Base-by-base conservation (phyloP, 2,113 vertebrate species). In the Ahaetulla prasina region DNA sequence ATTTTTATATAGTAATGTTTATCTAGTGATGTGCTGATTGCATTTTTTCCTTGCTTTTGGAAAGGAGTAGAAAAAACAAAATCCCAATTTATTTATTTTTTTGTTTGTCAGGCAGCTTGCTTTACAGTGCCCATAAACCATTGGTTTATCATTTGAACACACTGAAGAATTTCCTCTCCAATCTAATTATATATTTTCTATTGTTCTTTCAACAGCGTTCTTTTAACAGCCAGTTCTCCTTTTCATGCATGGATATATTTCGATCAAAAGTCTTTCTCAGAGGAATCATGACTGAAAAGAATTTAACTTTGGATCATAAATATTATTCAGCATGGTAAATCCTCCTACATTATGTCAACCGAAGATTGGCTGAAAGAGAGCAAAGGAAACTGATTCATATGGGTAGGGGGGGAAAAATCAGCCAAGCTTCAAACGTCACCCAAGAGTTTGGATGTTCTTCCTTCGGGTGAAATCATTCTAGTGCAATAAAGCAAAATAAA, bases 221-320 rank as follows among this genome's bases (percentile, higher is more conserved):
- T 94, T 30, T 93, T 85, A 5, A 47, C 20, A n/a, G 9, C 2
- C 55, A 84, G 90, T 2, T 16, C 91, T 91, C 84, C 85, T 93
- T 94, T 93, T 93, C 57, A 89, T 14, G 89, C 10, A 92, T 92
- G 35, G 43, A 35, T 54, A 57, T 47, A 53, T 90, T 88, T 93
- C 8, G 5, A 27, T 90, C 52, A 52, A 30, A 93, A 35, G 20
- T 30, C 30, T 90, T 94, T 94, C 54, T 90, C 11, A 8, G 50
- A 16, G 12, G 1, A 74, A 84, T 52, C 16, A 89, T 23, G 49
- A 54, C 43, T 20, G 89, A 87, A 90, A 91, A 86, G 16, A 23
- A 84, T 45, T 14, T 85, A 39, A 39, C 43, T 88, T 30, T 91
- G 85, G 63, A n/a, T 93, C 89, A 91, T 45, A 93, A 57, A 84